Conservation (phyloP, 2,888 invertebrate genomes). For the Microctonus brassicae region DNA sequence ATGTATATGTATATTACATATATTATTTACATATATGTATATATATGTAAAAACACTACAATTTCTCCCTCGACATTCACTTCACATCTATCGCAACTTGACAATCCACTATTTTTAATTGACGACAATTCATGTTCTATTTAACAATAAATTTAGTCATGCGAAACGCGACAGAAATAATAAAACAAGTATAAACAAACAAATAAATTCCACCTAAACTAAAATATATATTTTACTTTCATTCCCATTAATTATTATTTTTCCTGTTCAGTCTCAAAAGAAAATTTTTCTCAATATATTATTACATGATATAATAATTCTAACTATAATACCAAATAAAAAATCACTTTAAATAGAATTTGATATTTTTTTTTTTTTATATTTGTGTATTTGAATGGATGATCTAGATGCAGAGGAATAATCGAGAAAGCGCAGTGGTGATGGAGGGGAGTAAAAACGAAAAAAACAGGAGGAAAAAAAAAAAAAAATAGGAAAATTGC, state of each 20-base stretch:
- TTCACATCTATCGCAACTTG: not conserved
- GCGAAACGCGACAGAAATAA: not conserved
- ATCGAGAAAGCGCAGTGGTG: too few relatives aligned
- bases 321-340: too few relatives aligned
- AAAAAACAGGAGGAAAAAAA: not conserved
- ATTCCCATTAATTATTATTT: not conserved
- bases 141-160: not conserved
- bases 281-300: not conserved
- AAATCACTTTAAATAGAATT: too few relatives aligned
- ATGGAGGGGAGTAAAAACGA: not conserved
- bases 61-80: not conserved
- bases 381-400: too few relatives aligned
- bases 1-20: not conserved
- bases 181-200: not conserved
- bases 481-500: conserved; percentile 9
- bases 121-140: not conserved
- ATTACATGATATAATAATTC: too few relatives aligned
- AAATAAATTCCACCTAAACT: not conserved
- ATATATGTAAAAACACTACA: not conserved
- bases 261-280: not conserved
- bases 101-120: not conserved
- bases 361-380: too few relatives aligned
- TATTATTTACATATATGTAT: not conserved
- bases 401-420: too few relatives aligned
- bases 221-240: not conserved